Evolutionary conservation across 2,113 vertebrate genomes (phyloP).

Genomic region (Podarcis muralis): DNA sequence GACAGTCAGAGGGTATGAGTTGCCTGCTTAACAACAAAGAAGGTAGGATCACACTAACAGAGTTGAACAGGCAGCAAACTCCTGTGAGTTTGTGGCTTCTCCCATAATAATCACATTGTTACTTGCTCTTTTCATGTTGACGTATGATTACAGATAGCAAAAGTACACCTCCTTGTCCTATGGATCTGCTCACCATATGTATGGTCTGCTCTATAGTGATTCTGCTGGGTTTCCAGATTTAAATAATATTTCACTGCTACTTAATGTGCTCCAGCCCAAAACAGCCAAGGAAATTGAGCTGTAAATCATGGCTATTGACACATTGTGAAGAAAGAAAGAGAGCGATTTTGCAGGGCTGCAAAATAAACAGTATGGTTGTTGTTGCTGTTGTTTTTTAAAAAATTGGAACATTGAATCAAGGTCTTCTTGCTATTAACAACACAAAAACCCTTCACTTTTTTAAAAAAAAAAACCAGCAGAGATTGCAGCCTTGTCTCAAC

Average conservation of each 20-base stretch:
- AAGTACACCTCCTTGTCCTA: conserved; percentile 7
- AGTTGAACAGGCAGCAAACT: background rate
- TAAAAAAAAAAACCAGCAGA: background rate
- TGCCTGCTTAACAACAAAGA: too few species aligned
- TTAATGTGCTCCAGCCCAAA: conserved; percentile 5
- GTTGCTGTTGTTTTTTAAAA: conserved; percentile 9
- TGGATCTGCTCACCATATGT: conserved; percentile 8
- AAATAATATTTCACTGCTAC: conserved; percentile 19
- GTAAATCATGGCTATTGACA: conserved; percentile 23
- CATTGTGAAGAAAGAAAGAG: conserved; percentile 57
- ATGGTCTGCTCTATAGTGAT: conserved; percentile 18
- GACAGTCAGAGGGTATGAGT: background rate
- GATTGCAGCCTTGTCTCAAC: background rate
- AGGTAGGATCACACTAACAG: background rate
- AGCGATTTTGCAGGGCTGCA: conserved; percentile 37
- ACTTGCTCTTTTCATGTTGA: background rate
- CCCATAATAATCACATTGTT: background rate
- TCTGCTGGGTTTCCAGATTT: conserved; percentile 49
- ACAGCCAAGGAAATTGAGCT: background rate
- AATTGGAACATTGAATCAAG: conserved; percentile 27
- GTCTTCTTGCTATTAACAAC: background rate
- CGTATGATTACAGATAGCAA: background rate
- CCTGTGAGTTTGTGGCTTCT: background rate
- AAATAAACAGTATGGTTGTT: conserved; percentile 45
- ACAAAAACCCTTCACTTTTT: background rate